A percentile compares a stretch with the other conserved stretches of the same genome.
phyloP scores from a whole-genome alignment of 92 coral and sea anemone genomes.

The Plumapathes pennacea region DNA sequence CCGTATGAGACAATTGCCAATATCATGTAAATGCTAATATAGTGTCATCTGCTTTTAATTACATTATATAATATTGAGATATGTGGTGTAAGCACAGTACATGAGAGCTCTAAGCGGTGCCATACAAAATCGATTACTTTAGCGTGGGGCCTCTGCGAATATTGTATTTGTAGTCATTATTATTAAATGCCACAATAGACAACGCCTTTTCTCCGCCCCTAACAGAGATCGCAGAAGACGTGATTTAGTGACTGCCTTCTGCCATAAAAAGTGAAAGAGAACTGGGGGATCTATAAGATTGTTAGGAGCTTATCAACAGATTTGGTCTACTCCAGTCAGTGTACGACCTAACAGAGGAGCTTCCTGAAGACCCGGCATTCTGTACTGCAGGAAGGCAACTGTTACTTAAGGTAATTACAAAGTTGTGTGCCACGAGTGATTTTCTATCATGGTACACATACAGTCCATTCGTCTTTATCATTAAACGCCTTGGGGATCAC shows the following conservation, averaged over 20 bases:
- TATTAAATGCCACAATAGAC: background rate
- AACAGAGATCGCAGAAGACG: background rate
- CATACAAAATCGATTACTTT: too few species aligned
- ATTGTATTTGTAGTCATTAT: conserved; percentile 10
- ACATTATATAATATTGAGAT: too few species aligned
- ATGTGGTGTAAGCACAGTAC: too few species aligned
- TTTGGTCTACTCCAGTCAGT: background rate
- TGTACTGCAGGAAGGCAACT: conserved; percentile 30
- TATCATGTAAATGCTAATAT: too few species aligned
- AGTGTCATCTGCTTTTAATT: too few species aligned
- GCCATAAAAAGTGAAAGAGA: conserved; percentile 29
- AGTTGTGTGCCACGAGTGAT: conserved; percentile 13
- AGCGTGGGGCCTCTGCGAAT: too few species aligned
- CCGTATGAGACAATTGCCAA: too few species aligned
- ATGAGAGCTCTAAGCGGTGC: too few species aligned
- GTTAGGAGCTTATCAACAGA: conserved; percentile 22
- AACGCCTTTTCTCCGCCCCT: background rate
- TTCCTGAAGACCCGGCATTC: conserved; percentile 28
- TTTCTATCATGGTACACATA: conserved; percentile 18
- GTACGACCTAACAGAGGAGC: conserved; percentile 35
- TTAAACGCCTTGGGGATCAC: conserved; percentile 5
- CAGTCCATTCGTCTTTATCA: conserved; percentile 17
- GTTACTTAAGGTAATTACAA: conserved; percentile 20
- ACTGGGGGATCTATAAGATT: conserved; percentile 16
- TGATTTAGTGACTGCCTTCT: conserved; percentile 21